Conservation (phyloP, 2,113 vertebrate species). For the Bubo blakistoni region DNA sequence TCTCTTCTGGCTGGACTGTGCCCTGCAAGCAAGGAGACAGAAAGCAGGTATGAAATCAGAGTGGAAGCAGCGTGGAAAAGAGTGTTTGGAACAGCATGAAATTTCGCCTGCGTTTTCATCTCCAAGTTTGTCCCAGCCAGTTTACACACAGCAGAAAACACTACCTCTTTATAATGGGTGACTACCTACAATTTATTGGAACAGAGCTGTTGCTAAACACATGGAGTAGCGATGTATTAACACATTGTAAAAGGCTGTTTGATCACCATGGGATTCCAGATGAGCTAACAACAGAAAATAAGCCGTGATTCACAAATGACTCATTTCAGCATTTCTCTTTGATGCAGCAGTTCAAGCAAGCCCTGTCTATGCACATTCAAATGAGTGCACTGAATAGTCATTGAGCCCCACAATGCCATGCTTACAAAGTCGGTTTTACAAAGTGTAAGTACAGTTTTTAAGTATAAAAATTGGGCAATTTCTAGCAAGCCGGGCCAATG, state of each 20-base stretch:
- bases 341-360: conserved; percentile 52
- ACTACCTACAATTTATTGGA: conserved; percentile 51
- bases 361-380: conserved; percentile 43
- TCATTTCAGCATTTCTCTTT: conserved; percentile 65
- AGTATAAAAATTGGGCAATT: conserved; percentile 29
- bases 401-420: neutral
- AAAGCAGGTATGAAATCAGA: neutral
- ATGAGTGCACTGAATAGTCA: conserved; percentile 37
- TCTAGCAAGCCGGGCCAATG: neutral
- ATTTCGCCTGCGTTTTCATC: neutral
- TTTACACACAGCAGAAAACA: neutral
- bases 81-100: neutral
- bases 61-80: neutral
- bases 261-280: conserved; percentile 64
- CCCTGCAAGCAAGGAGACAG: neutral
- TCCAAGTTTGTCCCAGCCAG: neutral
- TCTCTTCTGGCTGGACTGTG: neutral
- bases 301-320: conserved; percentile 61
- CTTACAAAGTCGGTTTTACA: neutral
- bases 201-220: conserved; percentile 49
- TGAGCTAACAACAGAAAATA: conserved; percentile 59
- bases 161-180: conserved; percentile 10
- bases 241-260: conserved; percentile 62
- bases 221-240: conserved; percentile 48
- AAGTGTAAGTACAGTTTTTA: conserved; percentile 2